Conservation (phyloP, 2,888 invertebrate species). For the Hermaeophaga mercurialis region DNA sequence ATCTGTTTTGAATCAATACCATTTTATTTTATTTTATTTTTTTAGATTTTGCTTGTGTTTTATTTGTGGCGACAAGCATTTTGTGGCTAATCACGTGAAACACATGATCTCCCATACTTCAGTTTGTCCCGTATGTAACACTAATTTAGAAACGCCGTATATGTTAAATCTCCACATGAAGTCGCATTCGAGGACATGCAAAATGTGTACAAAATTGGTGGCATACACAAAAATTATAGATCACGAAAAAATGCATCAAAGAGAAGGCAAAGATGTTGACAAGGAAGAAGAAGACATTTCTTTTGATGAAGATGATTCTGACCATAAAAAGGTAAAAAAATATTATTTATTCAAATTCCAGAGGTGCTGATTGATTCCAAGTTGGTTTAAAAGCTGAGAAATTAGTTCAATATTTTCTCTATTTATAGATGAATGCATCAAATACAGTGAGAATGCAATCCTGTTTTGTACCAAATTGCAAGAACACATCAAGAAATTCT, state of each 20-base stretch:
- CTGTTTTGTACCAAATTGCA: constrained; percentile 15
- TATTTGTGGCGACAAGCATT: constrained; percentile 28
- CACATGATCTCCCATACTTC: constrained; percentile 38
- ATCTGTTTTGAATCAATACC: no score
- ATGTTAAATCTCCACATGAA: constrained; percentile 39
- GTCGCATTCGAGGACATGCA: constrained; percentile 26
- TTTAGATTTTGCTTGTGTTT: constrained; percentile 31
- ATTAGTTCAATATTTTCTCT: no score
- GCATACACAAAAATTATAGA: constrained; percentile 16
- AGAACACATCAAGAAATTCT: constrained; percentile 3
- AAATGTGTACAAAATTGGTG: constrained; percentile 24
- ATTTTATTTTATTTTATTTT: no score
- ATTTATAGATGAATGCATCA: no score
- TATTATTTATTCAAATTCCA: no score
- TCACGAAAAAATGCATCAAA: constrained; percentile 24
- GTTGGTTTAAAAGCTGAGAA: no score
- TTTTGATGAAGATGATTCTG: neutral
- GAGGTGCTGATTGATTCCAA: no score
- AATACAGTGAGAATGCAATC: no score
- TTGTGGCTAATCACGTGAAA: constrained; percentile 25
- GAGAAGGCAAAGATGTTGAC: neutral
- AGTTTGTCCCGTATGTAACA: constrained; percentile 28
- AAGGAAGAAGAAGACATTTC: neutral
- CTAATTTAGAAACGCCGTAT: constrained; percentile 37
- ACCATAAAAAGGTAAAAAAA: neutral